phyloP scores from a whole-genome alignment of 2,888 invertebrate genomes.

The Cerastis leucographa region DNA sequence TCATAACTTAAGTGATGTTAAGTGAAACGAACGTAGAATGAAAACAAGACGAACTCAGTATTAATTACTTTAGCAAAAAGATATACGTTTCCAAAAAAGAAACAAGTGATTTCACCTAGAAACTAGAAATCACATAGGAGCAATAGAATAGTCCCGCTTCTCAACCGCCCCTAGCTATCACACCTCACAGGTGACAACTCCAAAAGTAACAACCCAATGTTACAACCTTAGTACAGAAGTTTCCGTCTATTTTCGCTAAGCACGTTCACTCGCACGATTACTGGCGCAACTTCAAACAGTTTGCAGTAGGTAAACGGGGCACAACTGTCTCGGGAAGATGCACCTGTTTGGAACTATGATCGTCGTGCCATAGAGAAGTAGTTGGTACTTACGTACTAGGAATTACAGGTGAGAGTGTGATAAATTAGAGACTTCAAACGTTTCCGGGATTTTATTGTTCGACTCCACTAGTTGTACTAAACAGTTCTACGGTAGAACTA shows the following conservation, averaged over 20 bases:
- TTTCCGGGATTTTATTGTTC: neutral
- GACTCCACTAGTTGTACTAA: too few species aligned
- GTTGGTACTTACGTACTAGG: neutral
- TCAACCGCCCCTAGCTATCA: neutral
- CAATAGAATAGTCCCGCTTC: neutral
- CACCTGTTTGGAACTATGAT: conserved; percentile 14
- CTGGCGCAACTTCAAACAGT: conserved; percentile 23
- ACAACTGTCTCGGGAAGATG: conserved; percentile 1
- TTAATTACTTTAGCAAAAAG: neutral
- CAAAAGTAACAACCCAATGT: neutral
- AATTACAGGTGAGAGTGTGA: neutral
- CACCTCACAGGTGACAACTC: conserved; percentile 16
- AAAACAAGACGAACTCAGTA: neutral
- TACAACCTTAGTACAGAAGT: conserved; percentile 14
- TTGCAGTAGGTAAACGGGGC: conserved; percentile 2
- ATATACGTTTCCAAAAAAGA: neutral
- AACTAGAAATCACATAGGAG: neutral
- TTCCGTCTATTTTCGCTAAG: conserved; percentile 5
- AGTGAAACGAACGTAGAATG: neutral
- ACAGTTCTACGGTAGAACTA: too few species aligned
- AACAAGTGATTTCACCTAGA: neutral
- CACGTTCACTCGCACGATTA: neutral
- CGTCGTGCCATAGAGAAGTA: neutral
- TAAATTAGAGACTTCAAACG: neutral
- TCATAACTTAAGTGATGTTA: neutral